Base-by-base conservation (phyloP, 1,140 invertebrate species). In the Caerostris extrusa region DNA sequence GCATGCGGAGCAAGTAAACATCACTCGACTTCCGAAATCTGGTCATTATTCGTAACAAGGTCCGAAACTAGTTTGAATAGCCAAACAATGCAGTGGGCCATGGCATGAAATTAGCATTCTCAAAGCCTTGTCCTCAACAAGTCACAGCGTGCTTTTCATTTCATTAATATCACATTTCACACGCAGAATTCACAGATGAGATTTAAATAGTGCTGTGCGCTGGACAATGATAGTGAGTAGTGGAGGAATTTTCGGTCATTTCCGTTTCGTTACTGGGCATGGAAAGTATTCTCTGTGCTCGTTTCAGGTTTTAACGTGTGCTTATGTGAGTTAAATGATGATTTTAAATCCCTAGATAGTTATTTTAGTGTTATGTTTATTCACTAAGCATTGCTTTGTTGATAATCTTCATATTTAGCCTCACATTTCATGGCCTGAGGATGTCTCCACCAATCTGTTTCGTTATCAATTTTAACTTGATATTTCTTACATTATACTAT, bases 141-240 rank as follows among this genome's bases (percentile, higher is more conserved):
- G 55, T 85, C 55, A 10, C 14, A 12, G 8, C 10, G 71, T 5
- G 71, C 34, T 7, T 64, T 64, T 64, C 85, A 50, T 87, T 87
- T 87, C 85, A 87, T 87, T 87, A 87, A 87, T 87, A 87, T 53
- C 85, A 19, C 85, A 87, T 87, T 87, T 87, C 85, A 64, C 85
- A 64, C 60, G 34, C 85, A 61, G 58, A 64, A 50, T 50, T 53
- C 19, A 12, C 58, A 87, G 85, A 87, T 87, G 57, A 10, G 85
- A 64, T 87, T 87, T 87, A 87, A 87, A 87, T 64, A 87, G 85
- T 64, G 85, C 34, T 17, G 50, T 7, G 1, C 34, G 14, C 58
- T 58, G 56, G 64, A 87, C 64, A 60, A 87, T 87, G 64, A 87
- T 55, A 34, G 58, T 50, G 12, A 56, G n/a, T 83, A 14, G n/a